phyloP scores from a whole-genome alignment of 2,113 vertebrate genomes.

The Hydrolagus affinis region DNA sequence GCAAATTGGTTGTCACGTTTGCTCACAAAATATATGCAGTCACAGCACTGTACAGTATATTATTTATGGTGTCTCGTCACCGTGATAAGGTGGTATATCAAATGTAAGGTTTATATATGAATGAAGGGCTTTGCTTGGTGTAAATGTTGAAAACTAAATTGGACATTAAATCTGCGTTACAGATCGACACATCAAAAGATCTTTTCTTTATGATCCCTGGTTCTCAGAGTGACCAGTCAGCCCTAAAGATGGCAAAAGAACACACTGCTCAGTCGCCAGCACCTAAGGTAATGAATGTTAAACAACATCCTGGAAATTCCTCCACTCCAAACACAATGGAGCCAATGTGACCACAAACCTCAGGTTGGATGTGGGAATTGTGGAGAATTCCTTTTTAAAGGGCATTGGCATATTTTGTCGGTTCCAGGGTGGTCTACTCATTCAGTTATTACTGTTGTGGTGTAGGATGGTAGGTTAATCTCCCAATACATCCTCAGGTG shows the following conservation, averaged over 20 bases:
- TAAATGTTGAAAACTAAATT: not conserved
- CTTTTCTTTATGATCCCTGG: constrained; percentile 64
- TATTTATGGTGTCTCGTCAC: too few relatives aligned
- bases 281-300: constrained; percentile 37
- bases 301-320: constrained; percentile 28
- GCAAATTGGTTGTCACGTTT: too few relatives aligned
- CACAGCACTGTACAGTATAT: too few relatives aligned
- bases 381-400: not conserved
- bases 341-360: too few relatives aligned
- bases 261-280: constrained; percentile 37
- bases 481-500: too few relatives aligned
- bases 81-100: too few relatives aligned
- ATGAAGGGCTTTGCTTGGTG: not conserved
- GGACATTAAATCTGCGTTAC: constrained; percentile 36
- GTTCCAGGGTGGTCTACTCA: not conserved
- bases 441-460: not conserved
- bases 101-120: not conserved
- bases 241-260: constrained; percentile 35
- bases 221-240: constrained; percentile 48
- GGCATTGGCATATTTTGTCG: too few relatives aligned
- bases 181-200: constrained; percentile 73
- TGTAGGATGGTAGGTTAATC: not conserved
- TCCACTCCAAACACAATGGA: not conserved
- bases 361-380: not conserved
- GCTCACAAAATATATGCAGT: too few relatives aligned